Evolutionary conservation across 2,888 invertebrate species (phyloP).

Genomic region (Escarpia spicata): DNA sequence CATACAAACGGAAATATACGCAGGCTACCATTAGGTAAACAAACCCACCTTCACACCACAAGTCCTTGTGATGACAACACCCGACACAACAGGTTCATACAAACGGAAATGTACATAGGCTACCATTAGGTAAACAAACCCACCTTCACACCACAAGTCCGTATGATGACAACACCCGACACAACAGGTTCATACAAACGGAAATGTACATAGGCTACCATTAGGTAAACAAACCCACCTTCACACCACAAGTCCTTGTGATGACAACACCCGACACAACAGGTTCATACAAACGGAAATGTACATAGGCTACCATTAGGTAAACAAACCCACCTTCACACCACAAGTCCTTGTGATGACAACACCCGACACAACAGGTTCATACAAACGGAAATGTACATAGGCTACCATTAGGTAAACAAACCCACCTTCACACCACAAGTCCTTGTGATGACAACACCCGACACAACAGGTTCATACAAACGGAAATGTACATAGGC

Average conservation of each 20-base stretch:
- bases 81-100: not conserved
- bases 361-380: too few species aligned
- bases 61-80: conserved; percentile 78
- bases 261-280: too few species aligned
- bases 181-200: too few species aligned
- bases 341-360: too few species aligned
- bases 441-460: conserved; percentile 78
- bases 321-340: not conserved
- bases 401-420: not conserved
- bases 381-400: too few species aligned
- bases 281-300: not conserved
- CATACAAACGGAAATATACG: too few species aligned
- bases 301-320: too few species aligned
- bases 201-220: too few species aligned
- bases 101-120: not conserved
- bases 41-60: conserved; percentile 92
- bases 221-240: conserved; percentile 71
- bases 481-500: not conserved
- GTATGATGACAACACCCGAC: too few species aligned
- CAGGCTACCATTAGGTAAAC: not conserved
- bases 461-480: not conserved
- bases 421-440: conserved; percentile 92
- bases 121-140: not conserved
- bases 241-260: conserved; percentile 98
- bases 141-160: not conserved